phyloP scores from a whole-genome alignment of 1,140 invertebrate species.

The Agrilus planipennis region DNA sequence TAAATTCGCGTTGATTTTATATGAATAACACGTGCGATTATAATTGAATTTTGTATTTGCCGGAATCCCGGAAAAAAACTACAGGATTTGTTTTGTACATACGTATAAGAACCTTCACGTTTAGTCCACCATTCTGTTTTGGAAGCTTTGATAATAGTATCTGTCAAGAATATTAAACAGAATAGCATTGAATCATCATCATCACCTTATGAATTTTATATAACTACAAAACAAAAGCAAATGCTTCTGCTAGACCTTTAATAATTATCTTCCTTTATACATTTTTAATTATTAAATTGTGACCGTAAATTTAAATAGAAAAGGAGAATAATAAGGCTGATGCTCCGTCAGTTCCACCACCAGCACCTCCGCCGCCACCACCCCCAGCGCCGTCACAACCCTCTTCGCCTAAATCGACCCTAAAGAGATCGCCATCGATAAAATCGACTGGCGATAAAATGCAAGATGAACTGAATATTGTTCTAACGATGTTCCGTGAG shows the following conservation, averaged over 20 bases:
- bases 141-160: too few species aligned
- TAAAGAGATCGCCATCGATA: slow-evolving; percentile 18
- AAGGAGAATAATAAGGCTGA: background rate
- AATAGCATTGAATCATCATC: background rate
- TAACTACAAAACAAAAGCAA: background rate
- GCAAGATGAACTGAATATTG: slow-evolving; percentile 56
- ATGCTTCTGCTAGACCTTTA: too few species aligned
- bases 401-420: slow-evolving; percentile 3
- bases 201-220: background rate
- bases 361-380: slow-evolving; percentile 16
- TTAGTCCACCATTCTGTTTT: too few species aligned
- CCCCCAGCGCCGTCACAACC: slow-evolving; percentile 5
- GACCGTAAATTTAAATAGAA: background rate
- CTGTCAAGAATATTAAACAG: too few species aligned
- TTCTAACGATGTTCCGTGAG: slow-evolving; percentile 48
- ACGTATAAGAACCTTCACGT: too few species aligned
- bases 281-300: too few species aligned
- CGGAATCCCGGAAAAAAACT: too few species aligned
- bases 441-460: slow-evolving; percentile 35
- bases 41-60: too few species aligned
- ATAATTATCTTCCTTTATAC: too few species aligned
- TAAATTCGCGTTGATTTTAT: too few species aligned
- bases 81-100: too few species aligned
- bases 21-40: too few species aligned
- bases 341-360: slow-evolving; percentile 14